Evolutionary conservation across 2,113 vertebrate genomes (phyloP), one percentile per base, ranked within the genome.

Genomic region (Zeus faber): DNA sequence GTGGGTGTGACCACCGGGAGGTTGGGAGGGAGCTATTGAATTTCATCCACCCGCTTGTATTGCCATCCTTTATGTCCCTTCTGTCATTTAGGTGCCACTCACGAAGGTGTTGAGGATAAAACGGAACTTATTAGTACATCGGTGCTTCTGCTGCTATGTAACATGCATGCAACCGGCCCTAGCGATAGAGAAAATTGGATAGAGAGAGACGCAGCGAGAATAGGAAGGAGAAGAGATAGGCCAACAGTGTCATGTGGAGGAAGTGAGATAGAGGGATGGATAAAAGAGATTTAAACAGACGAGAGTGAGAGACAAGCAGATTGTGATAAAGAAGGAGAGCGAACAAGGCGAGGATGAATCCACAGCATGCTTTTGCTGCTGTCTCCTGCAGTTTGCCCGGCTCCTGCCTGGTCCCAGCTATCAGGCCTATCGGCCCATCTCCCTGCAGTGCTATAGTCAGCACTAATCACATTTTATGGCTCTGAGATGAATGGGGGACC

Each of bases 381-480:
- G 18, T 74, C 78, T 82, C 83, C 77, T 92, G 87, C 84, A 83
- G 82, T 79, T 79, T 74, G 84, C 83, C 87, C 80, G 76, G 50
- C 62, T 14, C 41, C 75, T 16, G 76, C 72, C 77, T 77, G 77
- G 79, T 77, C 74, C 65, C 67, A 67, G 61, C 80, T 82, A 80
- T 81, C 77, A 66, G 81, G 82, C 87, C 90, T 91, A 93, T 94
- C 89, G 87, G 83, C 69, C 77, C 87, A 89, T 91, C 91, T 92
- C 86, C 81, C 87, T 81, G 83, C 86, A 90, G 86, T 90, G 87
- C 91, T 90, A 91, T 91, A 89, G 89, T 93, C 90, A 91, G 87
- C 91, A 91, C 62, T 93, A 95, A 91, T 94, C 91, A 91, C 88
- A 94, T 93, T 92, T 93, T 93, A 89, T 87, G 92, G 91, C 89